A percentile compares a stretch with the other conserved stretches of the same genome.
Conservation (phyloP, 2,888 invertebrate genomes). For the Melinaea marsaeus region DNA sequence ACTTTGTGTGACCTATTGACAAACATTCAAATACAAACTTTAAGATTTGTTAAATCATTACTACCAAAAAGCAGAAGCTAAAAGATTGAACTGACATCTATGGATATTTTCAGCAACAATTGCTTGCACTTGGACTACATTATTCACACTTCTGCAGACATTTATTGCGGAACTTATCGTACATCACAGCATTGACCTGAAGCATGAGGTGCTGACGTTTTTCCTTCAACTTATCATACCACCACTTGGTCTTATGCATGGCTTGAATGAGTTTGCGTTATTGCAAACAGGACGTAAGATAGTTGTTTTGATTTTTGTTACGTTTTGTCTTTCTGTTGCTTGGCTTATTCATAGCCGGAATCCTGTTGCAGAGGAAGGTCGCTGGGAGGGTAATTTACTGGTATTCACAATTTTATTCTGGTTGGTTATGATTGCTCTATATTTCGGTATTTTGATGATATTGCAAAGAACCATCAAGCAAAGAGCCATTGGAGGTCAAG, state of each 20-base stretch:
- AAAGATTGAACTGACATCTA: background rate
- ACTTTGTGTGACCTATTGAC: background rate
- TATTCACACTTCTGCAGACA: constrained; percentile 58
- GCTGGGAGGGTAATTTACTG: constrained; percentile 33
- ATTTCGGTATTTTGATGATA: constrained; percentile 57
- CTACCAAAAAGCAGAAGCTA: background rate
- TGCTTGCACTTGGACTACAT: constrained; percentile 55
- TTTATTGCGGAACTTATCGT: constrained; percentile 60
- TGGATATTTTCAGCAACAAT: constrained; percentile 44
- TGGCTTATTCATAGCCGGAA: constrained; percentile 8
- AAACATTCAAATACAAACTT: too few species aligned
- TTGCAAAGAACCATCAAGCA: constrained; percentile 58
- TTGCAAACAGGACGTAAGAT: constrained; percentile 57
- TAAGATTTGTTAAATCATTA: too few species aligned
- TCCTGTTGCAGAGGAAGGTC: constrained; percentile 18
- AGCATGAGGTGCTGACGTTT: constrained; percentile 43
- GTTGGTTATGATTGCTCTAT: constrained; percentile 49
- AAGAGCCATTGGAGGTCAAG: constrained; percentile 60
- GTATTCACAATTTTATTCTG: constrained; percentile 51
- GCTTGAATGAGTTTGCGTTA: constrained; percentile 60
- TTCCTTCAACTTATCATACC: constrained; percentile 53
- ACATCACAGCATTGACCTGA: constrained; percentile 51
- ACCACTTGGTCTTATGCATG: constrained; percentile 59
- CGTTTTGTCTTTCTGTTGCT: background rate
- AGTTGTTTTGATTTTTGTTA: too few species aligned